Percentiles rank a stretch among this genome's conserved stretches.
These are phyloP conservation scores for Dastarcus helophoroides DNA, from an alignment of 2,888 invertebrate genomes.

Conservation along the genomic window DNA sequence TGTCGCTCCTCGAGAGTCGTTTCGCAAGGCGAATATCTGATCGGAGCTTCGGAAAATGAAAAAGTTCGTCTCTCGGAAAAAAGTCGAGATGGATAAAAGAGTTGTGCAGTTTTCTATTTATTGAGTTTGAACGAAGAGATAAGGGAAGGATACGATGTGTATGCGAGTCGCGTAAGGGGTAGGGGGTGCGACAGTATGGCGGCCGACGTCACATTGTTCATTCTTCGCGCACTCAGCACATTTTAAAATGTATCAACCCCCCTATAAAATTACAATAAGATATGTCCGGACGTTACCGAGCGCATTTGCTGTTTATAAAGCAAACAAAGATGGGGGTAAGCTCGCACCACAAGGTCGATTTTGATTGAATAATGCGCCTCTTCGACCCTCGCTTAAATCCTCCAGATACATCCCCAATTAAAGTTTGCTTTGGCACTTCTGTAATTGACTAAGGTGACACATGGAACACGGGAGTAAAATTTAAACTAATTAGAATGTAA, in stretches of 20 bases:
- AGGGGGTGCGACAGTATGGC: slow-evolving; percentile 38
- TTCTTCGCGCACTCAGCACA: slow-evolving; percentile 40
- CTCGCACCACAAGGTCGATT: too few species aligned
- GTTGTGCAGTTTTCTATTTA: slow-evolving; percentile 36
- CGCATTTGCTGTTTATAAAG: too few species aligned
- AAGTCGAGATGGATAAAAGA: slow-evolving; percentile 30
- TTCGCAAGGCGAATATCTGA: slow-evolving; percentile 21
- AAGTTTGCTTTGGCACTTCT: too few species aligned
- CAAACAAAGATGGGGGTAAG: too few species aligned
- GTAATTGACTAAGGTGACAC: too few species aligned
- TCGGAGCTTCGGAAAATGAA: slow-evolving; percentile 31
- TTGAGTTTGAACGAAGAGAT: slow-evolving; percentile 33
- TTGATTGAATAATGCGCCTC: too few species aligned
- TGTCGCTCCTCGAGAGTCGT: slow-evolving; percentile 7
- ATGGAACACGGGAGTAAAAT: too few species aligned
- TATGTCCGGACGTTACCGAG: too few species aligned
- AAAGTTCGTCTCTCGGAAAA: slow-evolving; percentile 31
- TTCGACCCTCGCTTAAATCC: too few species aligned
- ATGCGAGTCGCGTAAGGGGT: slow-evolving; percentile 36
- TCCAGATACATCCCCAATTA: too few species aligned
- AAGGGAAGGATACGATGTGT: slow-evolving; percentile 32
- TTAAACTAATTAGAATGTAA: too few species aligned
- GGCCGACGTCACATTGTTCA: slow-evolving; percentile 39
- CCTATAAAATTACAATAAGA: slow-evolving; percentile 40
- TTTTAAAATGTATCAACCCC: slow-evolving; percentile 40